Evolutionary conservation across 64 coral and sea anemone species (phyloP), one percentile per base, ranked within the genome.

Genomic region (Montipora cactus): DNA sequence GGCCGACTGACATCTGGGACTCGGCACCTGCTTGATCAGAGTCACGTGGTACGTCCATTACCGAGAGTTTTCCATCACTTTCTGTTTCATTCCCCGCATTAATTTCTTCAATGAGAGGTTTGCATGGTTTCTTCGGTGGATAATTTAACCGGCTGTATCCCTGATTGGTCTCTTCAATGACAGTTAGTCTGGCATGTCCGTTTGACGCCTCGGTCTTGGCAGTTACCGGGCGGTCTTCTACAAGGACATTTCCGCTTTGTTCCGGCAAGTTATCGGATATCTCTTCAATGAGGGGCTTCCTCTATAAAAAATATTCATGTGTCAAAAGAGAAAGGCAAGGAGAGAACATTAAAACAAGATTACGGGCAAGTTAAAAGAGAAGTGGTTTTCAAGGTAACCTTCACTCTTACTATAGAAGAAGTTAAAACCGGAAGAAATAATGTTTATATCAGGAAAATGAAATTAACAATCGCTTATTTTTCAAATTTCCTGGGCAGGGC

Each of bases 61-160:
- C 59, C 10, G 22, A 21, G 15, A 44, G 50, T 0, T 50, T 59
- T 53, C 48, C 8, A 53, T 79, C 16, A 0, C 0, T 19, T 18
- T 4, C 52, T n/a, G 28, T 19, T 2, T 75, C 87, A 47, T 37
- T 21, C 8, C 8, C 68, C 18, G 21, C 2, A 14, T 20, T 48
- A 67, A 90, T 67, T 74, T 95, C 93, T 85, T 95, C 88, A 23
- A 95, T 95, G 16, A 95, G 49, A 13, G 72, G 72, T 20, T 75
- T 90, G n/a, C 72, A 59, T 57, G 80, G 47, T 20, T 57, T 78
- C 2, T 74, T 7, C 3, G 47, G 19, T n/a, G 79, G 10, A 16
- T 77, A 68, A 68, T 76, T 28, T 9, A 95, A 46, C 8, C 21
- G 89, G 7, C 74, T 37, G 67, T 78, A 90, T 20, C 62, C 44